A percentile compares a stretch with the other conserved stretches of the same genome.
Evolutionary conservation across 2,113 vertebrate genomes (phyloP).

Genomic region (Parotia lawesii): DNA sequence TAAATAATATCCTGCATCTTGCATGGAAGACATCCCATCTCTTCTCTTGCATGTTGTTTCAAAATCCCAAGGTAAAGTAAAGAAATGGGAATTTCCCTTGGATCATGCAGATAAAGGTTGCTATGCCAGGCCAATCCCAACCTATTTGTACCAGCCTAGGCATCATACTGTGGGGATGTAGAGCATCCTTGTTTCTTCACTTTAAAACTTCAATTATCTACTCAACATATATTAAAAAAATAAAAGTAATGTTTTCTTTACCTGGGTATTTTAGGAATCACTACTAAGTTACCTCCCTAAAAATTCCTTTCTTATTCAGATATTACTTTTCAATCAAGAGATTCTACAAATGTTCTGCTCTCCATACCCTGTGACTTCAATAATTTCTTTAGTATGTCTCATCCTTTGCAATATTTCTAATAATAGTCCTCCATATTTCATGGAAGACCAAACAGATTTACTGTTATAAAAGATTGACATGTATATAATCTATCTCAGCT

Average conservation of each 20-base stretch:
- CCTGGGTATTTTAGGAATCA: not conserved
- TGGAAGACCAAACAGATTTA: conserved; percentile 19
- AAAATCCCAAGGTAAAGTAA: not conserved
- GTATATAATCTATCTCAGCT: not conserved
- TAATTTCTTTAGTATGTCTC: not conserved
- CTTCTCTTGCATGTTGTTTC: not conserved
- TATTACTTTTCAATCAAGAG: not conserved
- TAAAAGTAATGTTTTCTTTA: not conserved
- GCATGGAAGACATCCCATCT: not conserved
- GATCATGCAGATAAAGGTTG: not conserved
- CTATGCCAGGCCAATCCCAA: not conserved
- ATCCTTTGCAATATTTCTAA: not conserved
- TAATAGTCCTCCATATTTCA: not conserved
- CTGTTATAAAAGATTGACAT: not conserved
- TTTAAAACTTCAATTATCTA: not conserved
- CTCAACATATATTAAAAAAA: not conserved
- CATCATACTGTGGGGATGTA: not conserved
- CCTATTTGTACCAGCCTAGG: not conserved
- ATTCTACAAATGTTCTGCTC: not conserved
- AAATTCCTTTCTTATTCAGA: not conserved
- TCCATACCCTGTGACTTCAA: not conserved
- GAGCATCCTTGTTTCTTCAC: not conserved
- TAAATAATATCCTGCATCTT: not conserved
- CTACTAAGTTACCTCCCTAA: not conserved
- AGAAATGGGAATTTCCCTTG: not conserved